Evolutionary conservation across 2,888 invertebrate species (phyloP), one percentile per base, ranked within the genome.

Genomic region (Drosophila acutilabella): DNA sequence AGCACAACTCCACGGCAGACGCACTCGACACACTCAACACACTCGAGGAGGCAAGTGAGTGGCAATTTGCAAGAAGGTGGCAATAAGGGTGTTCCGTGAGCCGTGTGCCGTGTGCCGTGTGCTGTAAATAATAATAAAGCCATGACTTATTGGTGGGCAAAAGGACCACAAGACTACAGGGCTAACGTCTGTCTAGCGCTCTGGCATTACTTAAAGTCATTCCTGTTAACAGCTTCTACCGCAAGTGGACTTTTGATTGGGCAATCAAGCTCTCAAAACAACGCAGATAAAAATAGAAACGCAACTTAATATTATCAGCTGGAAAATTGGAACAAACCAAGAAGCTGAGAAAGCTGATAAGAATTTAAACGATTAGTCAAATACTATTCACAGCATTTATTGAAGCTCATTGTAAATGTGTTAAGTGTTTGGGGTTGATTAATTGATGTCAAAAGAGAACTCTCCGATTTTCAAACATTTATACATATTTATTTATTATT

Each of bases 121-220:
- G 62, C 71, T 64, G 76, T 82, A 80, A 82, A 82, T 80, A 82
- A 80, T 85, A 86, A 86, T 80, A 82, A 76, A 76, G 74, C 44
- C 68, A 70, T 75, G 82, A 78, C 78, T 81, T 85, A 85, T 75
- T 71, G 82, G 69, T 59, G 61, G 53, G 47, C 48, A 38, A 51
- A 30, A n/a, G 45, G 14, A 57, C 41, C 64, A 23, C 48, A 54
- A 33, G 16, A 42, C 18, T 14, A 7, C 48, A 45, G 40, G 11
- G 14, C 14, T 44, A 30, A 56, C 45, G n/a, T 42, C 40, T 58
- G 33, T 13, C 36, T 38, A 14, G 45, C 18, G n/a, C 50, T 23
- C 41, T 23, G 50, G 18, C 36, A 18, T 40, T 30, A 57, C 48
- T 57, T 45, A 47, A 64, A 53, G 58, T 68, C 72, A 79, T 81